These are phyloP conservation scores for Solea senegalensis DNA, from an alignment of 2,113 vertebrate genomes.

Conservation along the genomic window DNA sequence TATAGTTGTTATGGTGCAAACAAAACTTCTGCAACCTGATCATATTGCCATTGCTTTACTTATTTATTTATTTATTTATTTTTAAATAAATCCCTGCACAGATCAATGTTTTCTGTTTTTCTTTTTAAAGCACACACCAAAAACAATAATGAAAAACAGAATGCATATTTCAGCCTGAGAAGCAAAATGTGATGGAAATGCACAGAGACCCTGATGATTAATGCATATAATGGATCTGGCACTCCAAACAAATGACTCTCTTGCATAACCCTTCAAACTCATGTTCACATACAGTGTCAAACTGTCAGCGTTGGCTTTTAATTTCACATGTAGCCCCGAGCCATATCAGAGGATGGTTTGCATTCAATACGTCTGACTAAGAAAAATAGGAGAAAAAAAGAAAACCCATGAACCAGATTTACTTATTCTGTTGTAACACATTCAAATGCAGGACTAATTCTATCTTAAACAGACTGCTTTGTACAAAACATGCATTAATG, in stretches of 20 bases:
- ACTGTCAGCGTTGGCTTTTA: slow-evolving; percentile 56
- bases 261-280: slow-evolving; percentile 45
- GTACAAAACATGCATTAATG: slow-evolving; percentile 9
- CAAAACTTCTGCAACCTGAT: not conserved
- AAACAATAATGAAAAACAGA: slow-evolving; percentile 38
- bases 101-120: not conserved
- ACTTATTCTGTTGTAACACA: slow-evolving; percentile 27
- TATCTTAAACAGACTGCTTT: slow-evolving; percentile 25
- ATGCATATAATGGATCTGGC: slow-evolving; percentile 64
- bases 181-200: slow-evolving; percentile 52
- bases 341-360: slow-evolving; percentile 29
- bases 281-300: slow-evolving; percentile 40
- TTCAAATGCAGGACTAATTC: slow-evolving; percentile 5
- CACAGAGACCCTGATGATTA: slow-evolving; percentile 52
- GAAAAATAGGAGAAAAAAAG: slow-evolving; percentile 19
- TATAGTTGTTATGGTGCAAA: slow-evolving; percentile 12
- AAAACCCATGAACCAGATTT: not conserved
- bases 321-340: slow-evolving; percentile 49
- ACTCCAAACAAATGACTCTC: slow-evolving; percentile 53
- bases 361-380: slow-evolving; percentile 8
- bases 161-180: slow-evolving; percentile 62
- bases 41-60: slow-evolving; percentile 3
- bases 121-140: no score
- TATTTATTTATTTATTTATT: not conserved
- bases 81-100: slow-evolving; percentile 1